A percentile compares a stretch with the other conserved stretches of the same genome.
Conservation (phyloP, 1,140 invertebrate species). For the Anoplolepis gracilipes region DNA sequence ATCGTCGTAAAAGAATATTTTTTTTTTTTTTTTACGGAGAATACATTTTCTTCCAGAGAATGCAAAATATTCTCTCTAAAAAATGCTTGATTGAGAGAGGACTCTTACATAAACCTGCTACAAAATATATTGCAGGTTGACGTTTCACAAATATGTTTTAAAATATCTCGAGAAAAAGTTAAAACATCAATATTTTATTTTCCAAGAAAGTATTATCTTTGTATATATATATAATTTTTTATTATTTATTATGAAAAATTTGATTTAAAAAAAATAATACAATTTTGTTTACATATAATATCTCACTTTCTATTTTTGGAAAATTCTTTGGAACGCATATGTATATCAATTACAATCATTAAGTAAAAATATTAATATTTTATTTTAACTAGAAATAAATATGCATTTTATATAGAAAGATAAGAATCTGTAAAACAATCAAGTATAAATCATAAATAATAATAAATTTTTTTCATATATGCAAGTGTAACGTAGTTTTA, state of each 20-base stretch:
- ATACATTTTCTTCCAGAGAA: not conserved
- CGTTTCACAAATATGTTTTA: not conserved
- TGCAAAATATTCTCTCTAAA: not conserved
- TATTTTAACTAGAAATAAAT: not conserved
- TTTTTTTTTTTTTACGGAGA: slow-evolving; percentile 7
- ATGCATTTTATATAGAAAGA: not conserved
- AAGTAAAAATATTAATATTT: not conserved
- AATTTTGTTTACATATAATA: not conserved
- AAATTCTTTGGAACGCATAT: not conserved
- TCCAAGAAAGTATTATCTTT: not conserved
- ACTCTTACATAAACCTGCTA: slow-evolving; percentile 8
- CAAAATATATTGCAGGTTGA: slow-evolving; percentile 26
- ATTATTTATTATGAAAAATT: not conserved
- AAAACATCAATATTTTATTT: not conserved
- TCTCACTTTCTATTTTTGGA: not conserved
- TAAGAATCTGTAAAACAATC: not conserved
- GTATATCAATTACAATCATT: not conserved
- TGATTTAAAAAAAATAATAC: not conserved
- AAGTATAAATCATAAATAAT: not conserved
- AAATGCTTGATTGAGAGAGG: not conserved
- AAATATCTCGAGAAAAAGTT: slow-evolving; percentile 1
- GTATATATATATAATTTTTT: too few species aligned
- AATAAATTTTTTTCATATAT: not conserved
- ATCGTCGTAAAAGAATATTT: slow-evolving; percentile 28
- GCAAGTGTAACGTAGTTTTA: not conserved